Evolutionary conservation across 2,113 vertebrate genomes (phyloP), one percentile per base, ranked within the genome.

Genomic region (Sebastes fasciatus): DNA sequence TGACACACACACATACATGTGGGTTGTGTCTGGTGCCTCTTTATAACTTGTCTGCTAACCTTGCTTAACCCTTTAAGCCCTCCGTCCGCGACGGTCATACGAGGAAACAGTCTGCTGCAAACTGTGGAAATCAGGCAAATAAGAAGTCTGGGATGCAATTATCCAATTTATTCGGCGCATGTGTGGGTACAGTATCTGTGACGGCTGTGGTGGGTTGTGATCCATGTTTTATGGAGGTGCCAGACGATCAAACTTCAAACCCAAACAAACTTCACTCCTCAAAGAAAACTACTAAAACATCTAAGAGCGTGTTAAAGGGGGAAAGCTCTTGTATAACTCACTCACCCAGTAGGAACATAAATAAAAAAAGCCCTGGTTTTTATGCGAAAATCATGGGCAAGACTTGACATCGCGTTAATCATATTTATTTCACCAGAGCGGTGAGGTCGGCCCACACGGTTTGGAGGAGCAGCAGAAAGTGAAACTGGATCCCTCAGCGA

Each of bases 141-240:
- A 60, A 81, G 66, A 78, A 48, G 87, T 48, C 89, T 62, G 76
- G 74, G 70, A 78, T 71, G 48, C 45, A 82, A 91, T 89, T 83
- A 90, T 91, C 65, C 64, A 61, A 79, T 89, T 84, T 79, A 85
- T 72, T 68, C 65, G 34, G 52, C 79, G 40, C 43, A 40, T 19
- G 57, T 82, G 82, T 34, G 66, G 73, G 63, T 66, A 60, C 16
- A 68, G 55, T 67, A 42, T 81, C 48, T 64, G 84, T 21, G 61
- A 74, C 23, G 40, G 13, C 62, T 55, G 64, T 49, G 67, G 74
- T 34, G 16, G 45, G 74, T 77, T 85, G 77, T 79, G 84, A 87
- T 84, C 71, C 69, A 26, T 65, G 77, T 80, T 86, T 89, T 58
- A 90, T 70, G 21, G 62, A 87, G 83, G 52, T 60, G 45, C 69